Evolutionary conservation across 2,888 invertebrate species (phyloP).

Genomic region (Drosophila prostipennis): DNA sequence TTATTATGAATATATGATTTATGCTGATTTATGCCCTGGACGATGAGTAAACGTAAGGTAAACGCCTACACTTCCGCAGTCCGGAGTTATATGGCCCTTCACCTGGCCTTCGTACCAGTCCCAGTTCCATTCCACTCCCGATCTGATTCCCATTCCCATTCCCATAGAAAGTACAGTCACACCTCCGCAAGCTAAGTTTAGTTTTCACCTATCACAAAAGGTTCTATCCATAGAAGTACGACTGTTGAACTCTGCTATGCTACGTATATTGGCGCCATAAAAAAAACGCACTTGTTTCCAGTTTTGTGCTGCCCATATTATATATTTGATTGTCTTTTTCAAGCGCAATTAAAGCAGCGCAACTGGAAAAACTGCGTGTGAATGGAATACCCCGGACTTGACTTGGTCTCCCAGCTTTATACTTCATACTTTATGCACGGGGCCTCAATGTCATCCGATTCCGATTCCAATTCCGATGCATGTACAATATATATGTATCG

Average conservation of each 20-base stretch:
- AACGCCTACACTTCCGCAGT: conserved; percentile 40
- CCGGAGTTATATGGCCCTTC: conserved; percentile 27
- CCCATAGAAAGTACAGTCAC: conserved; percentile 25
- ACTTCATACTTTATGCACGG: conserved; percentile 4
- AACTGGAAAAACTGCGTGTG: conserved; percentile 57
- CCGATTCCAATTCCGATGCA: conserved; percentile 8
- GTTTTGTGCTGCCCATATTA: conserved; percentile 20
- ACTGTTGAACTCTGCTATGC: conserved; percentile 6
- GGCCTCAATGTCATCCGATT: conserved; percentile 41
- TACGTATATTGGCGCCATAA: conserved; percentile 13
- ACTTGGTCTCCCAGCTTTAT: conserved; percentile 19
- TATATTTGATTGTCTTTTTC: conserved; percentile 32
- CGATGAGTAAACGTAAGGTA: conserved; percentile 2
- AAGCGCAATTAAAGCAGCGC: conserved; percentile 34
- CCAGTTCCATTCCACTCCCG: conserved; percentile 2
- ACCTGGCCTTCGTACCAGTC: conserved; percentile 40
- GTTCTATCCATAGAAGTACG: background rate
- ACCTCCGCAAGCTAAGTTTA: background rate
- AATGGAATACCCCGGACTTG: conserved; percentile 38
- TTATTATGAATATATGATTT: conserved; percentile 29
- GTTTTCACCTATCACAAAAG: background rate
- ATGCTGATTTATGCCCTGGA: conserved; percentile 38
- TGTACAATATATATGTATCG: background rate
- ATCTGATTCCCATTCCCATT: conserved; percentile 12
- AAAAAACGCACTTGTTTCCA: conserved; percentile 41